These are phyloP conservation scores for Drosophila kurseongensis DNA, from an alignment of 1,140 invertebrate species.

Conservation along the genomic window DNA sequence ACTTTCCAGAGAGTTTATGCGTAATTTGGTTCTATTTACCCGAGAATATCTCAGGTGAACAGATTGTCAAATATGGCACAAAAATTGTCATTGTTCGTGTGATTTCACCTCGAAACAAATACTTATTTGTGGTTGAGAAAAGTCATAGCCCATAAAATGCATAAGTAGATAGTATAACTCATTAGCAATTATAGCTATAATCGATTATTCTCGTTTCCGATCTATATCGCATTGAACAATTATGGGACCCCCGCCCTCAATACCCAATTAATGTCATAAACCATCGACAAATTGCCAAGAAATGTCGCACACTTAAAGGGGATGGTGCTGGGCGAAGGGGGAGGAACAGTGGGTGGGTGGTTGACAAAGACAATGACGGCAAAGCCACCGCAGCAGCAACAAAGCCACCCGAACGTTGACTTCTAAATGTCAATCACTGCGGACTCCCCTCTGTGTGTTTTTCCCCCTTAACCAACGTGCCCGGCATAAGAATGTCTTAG, in stretches of 20 bases:
- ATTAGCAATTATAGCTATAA: constrained; percentile 5
- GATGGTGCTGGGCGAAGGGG: neutral
- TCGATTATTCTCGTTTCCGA: constrained; percentile 4
- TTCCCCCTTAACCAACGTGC: constrained; percentile 37
- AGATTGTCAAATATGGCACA: constrained; percentile 35
- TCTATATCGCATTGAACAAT: constrained; percentile 20
- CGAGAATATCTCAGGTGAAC: constrained; percentile 12
- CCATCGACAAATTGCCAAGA: constrained; percentile 59
- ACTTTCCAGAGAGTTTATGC: constrained; percentile 62
- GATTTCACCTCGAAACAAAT: neutral
- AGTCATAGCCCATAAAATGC: neutral
- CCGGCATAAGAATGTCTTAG: constrained; percentile 70
- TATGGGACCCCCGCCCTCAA: constrained; percentile 13
- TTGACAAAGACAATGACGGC: constrained; percentile 60
- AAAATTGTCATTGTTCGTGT: constrained; percentile 61
- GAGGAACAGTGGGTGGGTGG: constrained; percentile 11
- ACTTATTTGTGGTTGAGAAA: neutral
- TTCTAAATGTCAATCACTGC: constrained; percentile 78
- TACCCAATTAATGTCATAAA: constrained; percentile 62
- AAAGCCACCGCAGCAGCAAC: constrained; percentile 27
- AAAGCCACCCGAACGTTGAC: constrained; percentile 66
- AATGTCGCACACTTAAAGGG: constrained; percentile 50
- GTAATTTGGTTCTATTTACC: constrained; percentile 49
- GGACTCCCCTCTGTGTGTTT: constrained; percentile 5
- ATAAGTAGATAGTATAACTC: neutral